Conservation (phyloP, 2,113 vertebrate genomes). For the Heptranchias perlo region DNA sequence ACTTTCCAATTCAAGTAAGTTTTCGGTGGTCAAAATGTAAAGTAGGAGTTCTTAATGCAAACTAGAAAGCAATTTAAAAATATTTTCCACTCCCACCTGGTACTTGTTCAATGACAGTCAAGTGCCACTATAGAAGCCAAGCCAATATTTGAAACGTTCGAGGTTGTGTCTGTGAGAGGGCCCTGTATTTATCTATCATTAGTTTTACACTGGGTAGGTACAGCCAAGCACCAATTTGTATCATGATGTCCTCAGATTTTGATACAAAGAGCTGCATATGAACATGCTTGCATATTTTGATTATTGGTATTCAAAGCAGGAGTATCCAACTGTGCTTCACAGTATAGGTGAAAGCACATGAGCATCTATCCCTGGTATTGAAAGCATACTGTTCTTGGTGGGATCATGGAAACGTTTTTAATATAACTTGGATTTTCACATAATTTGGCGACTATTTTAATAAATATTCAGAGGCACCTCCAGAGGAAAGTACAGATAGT, state of each 20-base stretch:
- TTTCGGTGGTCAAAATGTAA: background rate
- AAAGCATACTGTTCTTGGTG: too few species aligned
- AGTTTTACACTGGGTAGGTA: background rate
- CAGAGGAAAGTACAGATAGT: too few species aligned
- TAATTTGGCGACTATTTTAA: too few species aligned
- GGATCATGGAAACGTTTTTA: too few species aligned
- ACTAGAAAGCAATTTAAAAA: background rate
- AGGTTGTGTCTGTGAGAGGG: background rate
- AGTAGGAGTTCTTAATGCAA: background rate
- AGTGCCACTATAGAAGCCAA: background rate
- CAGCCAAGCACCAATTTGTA: background rate
- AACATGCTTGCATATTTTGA: background rate
- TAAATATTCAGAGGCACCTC: too few species aligned
- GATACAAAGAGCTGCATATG: background rate
- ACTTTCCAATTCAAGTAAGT: background rate
- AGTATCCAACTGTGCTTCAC: background rate
- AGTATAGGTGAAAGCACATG: background rate
- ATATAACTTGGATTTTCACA: too few species aligned
- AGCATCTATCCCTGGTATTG: background rate
- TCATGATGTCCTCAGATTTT: too few species aligned
- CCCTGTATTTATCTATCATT: background rate
- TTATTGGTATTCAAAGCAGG: background rate
- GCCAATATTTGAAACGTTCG: background rate
- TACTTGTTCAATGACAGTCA: background rate
- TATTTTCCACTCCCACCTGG: background rate